phyloP scores from a whole-genome alignment of 2,113 vertebrate genomes.

The Poicephalus gulielmi region DNA sequence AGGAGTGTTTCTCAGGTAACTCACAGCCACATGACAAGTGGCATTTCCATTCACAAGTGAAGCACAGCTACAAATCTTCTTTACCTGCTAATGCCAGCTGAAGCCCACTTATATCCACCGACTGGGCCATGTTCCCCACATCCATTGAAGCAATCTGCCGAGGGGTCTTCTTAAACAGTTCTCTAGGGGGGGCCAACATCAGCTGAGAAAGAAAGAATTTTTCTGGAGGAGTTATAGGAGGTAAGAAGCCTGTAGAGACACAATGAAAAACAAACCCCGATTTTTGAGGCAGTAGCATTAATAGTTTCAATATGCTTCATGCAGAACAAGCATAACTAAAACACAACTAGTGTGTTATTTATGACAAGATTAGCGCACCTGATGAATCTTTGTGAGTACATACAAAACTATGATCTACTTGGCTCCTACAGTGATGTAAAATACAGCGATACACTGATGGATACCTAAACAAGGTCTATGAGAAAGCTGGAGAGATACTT shows the following conservation, averaged over 20 bases:
- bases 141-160: constrained; percentile 96
- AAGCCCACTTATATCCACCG: constrained; percentile 95
- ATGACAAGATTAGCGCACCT: neutral
- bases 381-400: neutral
- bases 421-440: neutral
- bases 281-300: neutral
- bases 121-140: constrained; percentile 86
- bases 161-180: constrained; percentile 98
- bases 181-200: constrained; percentile 95
- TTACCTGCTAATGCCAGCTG: constrained; percentile 93
- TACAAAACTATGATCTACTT: neutral
- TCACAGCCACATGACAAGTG: neutral
- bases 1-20: neutral
- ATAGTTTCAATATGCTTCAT: accelerated
- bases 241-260: constrained; percentile 87
- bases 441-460: accelerated
- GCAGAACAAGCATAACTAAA: neutral
- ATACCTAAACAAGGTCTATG: neutral
- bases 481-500: neutral
- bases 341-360: accelerated
- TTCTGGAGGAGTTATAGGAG: constrained; percentile 94
- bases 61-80: neutral
- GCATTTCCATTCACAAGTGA: neutral
- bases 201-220: constrained; percentile 98
- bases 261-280: neutral